These are phyloP conservation scores for Dasysyrphus tricinctus DNA, from an alignment of 2,888 invertebrate species.

Conservation along the genomic window DNA sequence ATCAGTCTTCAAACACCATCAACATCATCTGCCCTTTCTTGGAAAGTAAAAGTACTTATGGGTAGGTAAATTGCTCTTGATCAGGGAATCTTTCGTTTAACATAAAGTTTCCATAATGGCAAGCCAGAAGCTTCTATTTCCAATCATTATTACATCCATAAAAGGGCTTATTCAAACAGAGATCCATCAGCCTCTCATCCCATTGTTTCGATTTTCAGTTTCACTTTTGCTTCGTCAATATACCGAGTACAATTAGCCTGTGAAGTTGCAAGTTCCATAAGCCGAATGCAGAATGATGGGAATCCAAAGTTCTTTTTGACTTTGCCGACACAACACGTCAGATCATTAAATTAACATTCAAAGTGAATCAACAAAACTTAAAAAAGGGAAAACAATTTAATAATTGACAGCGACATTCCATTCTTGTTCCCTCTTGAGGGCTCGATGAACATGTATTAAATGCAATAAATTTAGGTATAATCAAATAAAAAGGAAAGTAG, in stretches of 20 bases:
- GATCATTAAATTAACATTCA: constrained; percentile 30
- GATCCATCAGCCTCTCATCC: constrained; percentile 2
- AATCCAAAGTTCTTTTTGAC: background rate
- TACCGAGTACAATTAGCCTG: background rate
- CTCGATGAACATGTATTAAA: constrained; percentile 2
- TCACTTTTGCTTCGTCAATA: constrained; percentile 10
- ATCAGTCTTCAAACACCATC: background rate
- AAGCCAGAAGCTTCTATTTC: background rate
- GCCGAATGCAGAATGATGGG: background rate
- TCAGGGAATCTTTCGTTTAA: background rate
- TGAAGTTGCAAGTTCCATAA: background rate
- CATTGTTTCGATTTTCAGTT: constrained; percentile 24
- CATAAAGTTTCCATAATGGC: background rate
- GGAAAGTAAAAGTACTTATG: constrained; percentile 28
- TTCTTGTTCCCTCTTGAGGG: constrained; percentile 2
- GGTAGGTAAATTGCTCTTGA: background rate
- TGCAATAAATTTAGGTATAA: background rate
- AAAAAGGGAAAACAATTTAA: constrained; percentile 22
- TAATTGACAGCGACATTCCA: constrained; percentile 14
- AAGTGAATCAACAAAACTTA: background rate
- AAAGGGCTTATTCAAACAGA: constrained; percentile 14
- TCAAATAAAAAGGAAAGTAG: constrained; percentile 19
- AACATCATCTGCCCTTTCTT: background rate
- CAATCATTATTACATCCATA: constrained; percentile 26
- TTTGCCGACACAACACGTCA: constrained; percentile 6